Base-by-base conservation (phyloP, 2,888 invertebrate species). In the Apotomis betuletana region DNA sequence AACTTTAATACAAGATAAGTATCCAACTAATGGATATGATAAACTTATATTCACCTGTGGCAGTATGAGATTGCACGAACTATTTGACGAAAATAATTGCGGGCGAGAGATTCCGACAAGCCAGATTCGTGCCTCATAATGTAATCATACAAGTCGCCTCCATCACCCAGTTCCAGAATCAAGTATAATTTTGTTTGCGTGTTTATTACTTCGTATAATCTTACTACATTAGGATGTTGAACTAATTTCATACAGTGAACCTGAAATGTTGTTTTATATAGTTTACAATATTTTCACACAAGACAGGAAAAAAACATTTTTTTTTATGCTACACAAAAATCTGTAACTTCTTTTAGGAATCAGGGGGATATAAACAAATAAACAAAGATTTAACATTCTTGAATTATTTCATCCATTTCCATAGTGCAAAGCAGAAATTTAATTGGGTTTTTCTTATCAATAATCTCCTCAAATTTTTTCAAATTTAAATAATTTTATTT, bases 171-270 rank as follows among this genome's bases (percentile, higher is more conserved):
- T 94, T 99, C 99, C 86, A 99, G 94, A 87, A 99, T 99, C 89
- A 98, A 95, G 93, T 98, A 98, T 83, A 99, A 94, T 93, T 99
- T 99, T 76, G 99, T 99, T 89, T 98, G 98, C 52, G 99, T 99
- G 93, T 99, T 99, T 86, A 99, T 99, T 76, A 99, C 99, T 94
- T 99, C 99, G 93, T 99, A 99, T 64, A 99, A 94, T 70, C 99
- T 95, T 61, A 99, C 99, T 55, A 99, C 99, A 94, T 99, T 98
- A 49, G 99, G 99, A 94, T 99, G 99, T 89, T 99, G 99, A 61
- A 99, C 99, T 81, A 99, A 93, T 92, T 99, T 99, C 99, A 99
- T 99, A 89, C 99, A 99, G 77, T 98, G 95, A 75, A 98, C 96
- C 97, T 96, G 84, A 70, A 90, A 81, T 41, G 6, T 41, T 41